These are phyloP conservation scores for Corbicula japonica DNA, from an alignment of 2,888 invertebrate species.

Conservation along the genomic window DNA sequence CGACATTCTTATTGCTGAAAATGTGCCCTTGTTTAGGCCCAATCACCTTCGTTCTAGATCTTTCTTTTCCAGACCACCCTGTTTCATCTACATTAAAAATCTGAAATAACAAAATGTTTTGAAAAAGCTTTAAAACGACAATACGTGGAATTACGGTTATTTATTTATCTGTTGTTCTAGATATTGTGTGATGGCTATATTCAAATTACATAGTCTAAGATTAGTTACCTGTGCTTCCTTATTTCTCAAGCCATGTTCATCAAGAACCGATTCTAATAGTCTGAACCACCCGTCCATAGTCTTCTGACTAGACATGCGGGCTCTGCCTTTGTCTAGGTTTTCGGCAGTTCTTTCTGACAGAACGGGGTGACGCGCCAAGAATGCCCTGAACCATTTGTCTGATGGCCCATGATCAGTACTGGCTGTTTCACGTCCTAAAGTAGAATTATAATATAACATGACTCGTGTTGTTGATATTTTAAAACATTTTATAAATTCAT, in stretches of 20 bases:
- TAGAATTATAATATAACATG: background rate
- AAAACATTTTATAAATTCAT: background rate
- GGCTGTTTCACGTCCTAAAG: constrained; percentile 14
- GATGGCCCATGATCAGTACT: background rate
- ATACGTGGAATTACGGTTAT: background rate
- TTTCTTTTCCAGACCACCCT: constrained; percentile 39
- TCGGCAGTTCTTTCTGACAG: background rate
- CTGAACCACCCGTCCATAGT: background rate
- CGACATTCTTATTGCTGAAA: constrained; percentile 3
- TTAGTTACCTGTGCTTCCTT: background rate
- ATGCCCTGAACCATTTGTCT: background rate
- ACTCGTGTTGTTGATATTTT: background rate
- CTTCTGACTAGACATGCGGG: background rate
- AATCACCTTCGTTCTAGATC: constrained; percentile 12
- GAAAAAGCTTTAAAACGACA: background rate
- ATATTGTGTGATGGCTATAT: background rate
- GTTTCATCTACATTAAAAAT: constrained; percentile 38
- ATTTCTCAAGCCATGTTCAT: background rate
- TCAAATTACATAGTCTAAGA: too few species aligned
- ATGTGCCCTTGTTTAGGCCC: constrained; percentile 12
- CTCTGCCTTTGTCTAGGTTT: background rate
- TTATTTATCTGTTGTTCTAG: background rate
- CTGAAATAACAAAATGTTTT: background rate
- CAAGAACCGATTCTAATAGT: background rate
- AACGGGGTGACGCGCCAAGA: background rate